Base-by-base conservation (phyloP, 2,113 vertebrate species). In the Engraulis encrasicolus region DNA sequence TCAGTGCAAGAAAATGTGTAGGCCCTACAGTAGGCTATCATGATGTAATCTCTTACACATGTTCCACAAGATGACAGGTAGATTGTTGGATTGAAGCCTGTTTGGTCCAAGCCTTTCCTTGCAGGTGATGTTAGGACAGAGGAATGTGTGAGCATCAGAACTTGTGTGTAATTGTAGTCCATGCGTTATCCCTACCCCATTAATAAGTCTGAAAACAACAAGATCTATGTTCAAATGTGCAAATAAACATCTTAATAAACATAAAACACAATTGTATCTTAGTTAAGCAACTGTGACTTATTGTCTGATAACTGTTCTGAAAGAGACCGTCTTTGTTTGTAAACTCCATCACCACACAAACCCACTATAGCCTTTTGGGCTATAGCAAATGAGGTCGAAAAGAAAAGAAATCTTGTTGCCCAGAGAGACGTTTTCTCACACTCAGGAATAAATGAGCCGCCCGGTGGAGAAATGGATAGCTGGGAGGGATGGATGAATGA, bases 401-500 rank as follows among this genome's bases (percentile, higher is more conserved):
- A 74, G 27, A 74, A 14, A 74, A 74, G 27, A 74, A 12, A 74
- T 36, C 34, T 31, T 23, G 31, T 74, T 74, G 66, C 66, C 66
- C 66, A 50, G 50, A 66, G 50, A 66, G 37, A 48, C 86, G 86
- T 82, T 87, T 50, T 86, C 81, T 78, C 90, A 87, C 86, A 50
- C 87, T 88, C 87, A 85, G 36, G 85, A 89, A 88, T 84, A 87
- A 91, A 87, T 14, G 37, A 87, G 66, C 9, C n/a, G n/a, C n/a
- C n/a, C 40, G 83, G 81, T 50, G 74, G 79, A 84, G 79, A 83
- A 85, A 86, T 87, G 85, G 85, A 81, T 84, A 78, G 85, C 87
- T 85, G 50, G 81, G 66, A 85, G 85, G 85, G 83, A 81, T 48
- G 85, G 79, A 87, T 83, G 87, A 92, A 92, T 92, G 93, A 92